phyloP scores from a whole-genome alignment of 1,140 invertebrate species.

The Papilio dardanus region DNA sequence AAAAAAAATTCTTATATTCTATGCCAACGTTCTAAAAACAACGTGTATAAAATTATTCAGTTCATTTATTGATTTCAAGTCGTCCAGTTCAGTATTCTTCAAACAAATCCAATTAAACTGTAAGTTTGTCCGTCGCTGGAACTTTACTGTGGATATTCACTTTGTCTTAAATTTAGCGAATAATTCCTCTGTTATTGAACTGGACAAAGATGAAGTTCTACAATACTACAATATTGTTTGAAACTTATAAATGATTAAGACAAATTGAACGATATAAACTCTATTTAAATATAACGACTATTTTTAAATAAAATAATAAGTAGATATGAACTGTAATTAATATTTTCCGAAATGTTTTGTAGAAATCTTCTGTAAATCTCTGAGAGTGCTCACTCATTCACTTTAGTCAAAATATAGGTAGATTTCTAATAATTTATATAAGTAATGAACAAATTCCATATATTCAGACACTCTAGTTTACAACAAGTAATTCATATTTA shows the following conservation, averaged over 20 bases:
- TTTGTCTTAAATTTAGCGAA: conserved; percentile 26
- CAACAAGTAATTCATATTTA: too few species aligned
- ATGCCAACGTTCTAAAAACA: too few species aligned
- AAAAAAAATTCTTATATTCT: too few species aligned
- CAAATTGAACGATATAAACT: background rate
- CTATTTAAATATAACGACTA: background rate
- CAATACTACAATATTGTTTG: background rate
- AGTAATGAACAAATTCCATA: too few species aligned
- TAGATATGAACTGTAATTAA: too few species aligned
- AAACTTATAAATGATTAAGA: background rate
- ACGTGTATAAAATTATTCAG: background rate
- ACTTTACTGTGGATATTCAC: conserved; percentile 27
- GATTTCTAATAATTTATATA: too few species aligned
- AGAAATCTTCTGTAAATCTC: too few species aligned
- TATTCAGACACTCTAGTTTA: too few species aligned
- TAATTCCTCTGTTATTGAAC: conserved; percentile 7
- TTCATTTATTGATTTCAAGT: background rate
- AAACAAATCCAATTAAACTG: conserved; percentile 33
- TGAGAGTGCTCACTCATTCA: too few species aligned
- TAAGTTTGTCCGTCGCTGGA: conserved; percentile 13
- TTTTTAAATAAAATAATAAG: background rate
- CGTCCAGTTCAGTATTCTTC: conserved; percentile 9
- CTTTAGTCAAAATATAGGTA: too few species aligned
- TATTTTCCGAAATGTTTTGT: too few species aligned
- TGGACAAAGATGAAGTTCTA: conserved; percentile 5